Evolutionary conservation across 1,140 invertebrate genomes (phyloP).

Genomic region (Orius insidiosus): DNA sequence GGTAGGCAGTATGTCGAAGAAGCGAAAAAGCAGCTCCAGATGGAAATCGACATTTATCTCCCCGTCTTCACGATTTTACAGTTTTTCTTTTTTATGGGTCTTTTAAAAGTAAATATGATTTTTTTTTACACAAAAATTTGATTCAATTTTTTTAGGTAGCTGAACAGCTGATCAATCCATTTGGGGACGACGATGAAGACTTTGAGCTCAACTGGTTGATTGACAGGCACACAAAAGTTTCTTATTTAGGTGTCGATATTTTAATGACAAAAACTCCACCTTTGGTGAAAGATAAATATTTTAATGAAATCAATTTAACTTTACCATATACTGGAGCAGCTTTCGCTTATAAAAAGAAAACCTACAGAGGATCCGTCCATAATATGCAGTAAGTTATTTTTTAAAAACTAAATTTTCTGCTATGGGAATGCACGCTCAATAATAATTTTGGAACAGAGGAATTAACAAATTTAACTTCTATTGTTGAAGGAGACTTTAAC

Average conservation of each 20-base stretch:
- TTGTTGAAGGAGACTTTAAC: no score
- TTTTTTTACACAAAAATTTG: no score
- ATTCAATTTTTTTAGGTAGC: constrained; percentile 40
- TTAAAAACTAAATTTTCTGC: no score
- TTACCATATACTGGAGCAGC: constrained; percentile 46
- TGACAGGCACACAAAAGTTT: constrained; percentile 47
- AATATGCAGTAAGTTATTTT: constrained; percentile 37
- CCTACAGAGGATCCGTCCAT: constrained; percentile 43
- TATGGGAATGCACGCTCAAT: no score
- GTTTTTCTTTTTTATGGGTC: constrained; percentile 63
- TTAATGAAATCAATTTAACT: constrained; percentile 34
- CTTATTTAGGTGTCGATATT: constrained; percentile 42
- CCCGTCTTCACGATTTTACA: constrained; percentile 55
- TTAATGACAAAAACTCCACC: constrained; percentile 38
- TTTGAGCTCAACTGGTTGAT: constrained; percentile 57
- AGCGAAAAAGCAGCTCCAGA: constrained; percentile 28
- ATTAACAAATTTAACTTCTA: no score
- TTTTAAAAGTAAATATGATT: constrained; percentile 58
- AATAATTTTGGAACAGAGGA: no score
- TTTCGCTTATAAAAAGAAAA: constrained; percentile 40
- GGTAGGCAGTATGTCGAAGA: constrained; percentile 48
- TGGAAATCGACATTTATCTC: constrained; percentile 46
- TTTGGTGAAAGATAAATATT: constrained; percentile 43
- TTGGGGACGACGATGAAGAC: constrained; percentile 64
- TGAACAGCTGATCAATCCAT: constrained; percentile 52